Evolutionary conservation across 2,888 invertebrate species (phyloP).

Genomic region (Ceramica pisi): DNA sequence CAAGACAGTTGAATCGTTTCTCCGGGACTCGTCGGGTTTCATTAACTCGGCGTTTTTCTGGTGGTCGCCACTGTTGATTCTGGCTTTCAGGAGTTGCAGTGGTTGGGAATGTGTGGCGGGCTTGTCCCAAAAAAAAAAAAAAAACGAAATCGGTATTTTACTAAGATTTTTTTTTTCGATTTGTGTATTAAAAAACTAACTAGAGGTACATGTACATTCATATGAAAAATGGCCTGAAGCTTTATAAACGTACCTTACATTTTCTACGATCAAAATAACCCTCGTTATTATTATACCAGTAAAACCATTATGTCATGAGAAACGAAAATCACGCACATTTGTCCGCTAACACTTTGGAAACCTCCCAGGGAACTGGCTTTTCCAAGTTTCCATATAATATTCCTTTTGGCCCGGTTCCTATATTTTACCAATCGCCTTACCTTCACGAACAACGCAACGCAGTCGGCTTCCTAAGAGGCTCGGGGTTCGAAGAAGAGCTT

Average conservation of each 20-base stretch:
- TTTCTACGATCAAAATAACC: background rate
- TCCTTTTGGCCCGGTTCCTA: background rate
- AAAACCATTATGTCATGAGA: background rate
- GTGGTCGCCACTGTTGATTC: too few species aligned
- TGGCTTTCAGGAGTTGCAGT: too few species aligned
- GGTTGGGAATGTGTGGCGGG: too few species aligned
- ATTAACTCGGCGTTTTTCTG: too few species aligned
- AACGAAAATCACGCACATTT: background rate
- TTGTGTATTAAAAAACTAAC: too few species aligned
- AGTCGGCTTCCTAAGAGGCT: background rate
- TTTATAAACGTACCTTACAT: background rate
- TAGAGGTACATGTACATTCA: background rate
- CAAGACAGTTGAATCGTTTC: too few species aligned
- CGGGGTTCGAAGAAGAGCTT: background rate
- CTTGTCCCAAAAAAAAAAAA: too few species aligned
- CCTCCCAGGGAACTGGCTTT: background rate
- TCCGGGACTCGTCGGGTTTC: too few species aligned
- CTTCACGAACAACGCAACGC: background rate
- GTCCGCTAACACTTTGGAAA: background rate
- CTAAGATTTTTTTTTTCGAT: background rate
- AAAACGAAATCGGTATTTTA: background rate
- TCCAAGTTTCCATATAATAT: background rate
- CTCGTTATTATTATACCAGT: background rate
- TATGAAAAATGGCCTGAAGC: background rate
- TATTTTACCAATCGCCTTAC: background rate